Evolutionary conservation across 2,113 vertebrate species (phyloP).

Genomic region (Amia ocellicauda): DNA sequence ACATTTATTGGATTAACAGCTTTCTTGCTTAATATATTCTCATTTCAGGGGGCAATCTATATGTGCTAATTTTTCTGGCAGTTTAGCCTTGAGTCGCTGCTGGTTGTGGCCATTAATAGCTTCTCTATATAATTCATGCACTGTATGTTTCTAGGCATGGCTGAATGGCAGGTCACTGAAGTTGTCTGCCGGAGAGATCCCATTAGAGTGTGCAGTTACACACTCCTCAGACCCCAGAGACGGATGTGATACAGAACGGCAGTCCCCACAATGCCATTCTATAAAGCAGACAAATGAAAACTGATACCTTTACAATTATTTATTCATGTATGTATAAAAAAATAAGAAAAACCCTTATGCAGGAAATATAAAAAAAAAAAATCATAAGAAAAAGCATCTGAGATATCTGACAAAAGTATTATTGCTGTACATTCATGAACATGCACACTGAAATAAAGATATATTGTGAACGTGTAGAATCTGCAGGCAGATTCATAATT

Average conservation of each 20-base stretch:
- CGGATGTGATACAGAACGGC: not conserved
- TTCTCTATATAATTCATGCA: not conserved
- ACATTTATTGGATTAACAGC: not conserved
- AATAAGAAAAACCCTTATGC: not conserved
- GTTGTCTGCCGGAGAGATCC: not conserved
- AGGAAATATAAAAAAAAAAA: too few relatives aligned
- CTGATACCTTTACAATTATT: too few relatives aligned
- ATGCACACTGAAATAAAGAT: too few relatives aligned
- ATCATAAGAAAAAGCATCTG: too few relatives aligned
- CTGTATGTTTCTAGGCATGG: not conserved
- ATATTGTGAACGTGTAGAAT: too few relatives aligned
- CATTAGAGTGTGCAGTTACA: conserved; percentile 7
- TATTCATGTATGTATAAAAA: too few relatives aligned
- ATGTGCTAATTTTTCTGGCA: not conserved
- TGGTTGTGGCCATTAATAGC: not conserved
- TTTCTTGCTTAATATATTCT: not conserved
- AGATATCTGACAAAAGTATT: too few relatives aligned
- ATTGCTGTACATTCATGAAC: too few relatives aligned
- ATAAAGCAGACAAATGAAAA: not conserved
- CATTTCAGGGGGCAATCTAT: not conserved
- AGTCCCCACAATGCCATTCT: not conserved
- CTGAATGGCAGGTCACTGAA: not conserved
- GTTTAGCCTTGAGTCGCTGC: not conserved
- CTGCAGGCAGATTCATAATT: too few relatives aligned
- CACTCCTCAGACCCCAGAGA: not conserved